These are phyloP conservation scores for Catagonus wagneri DNA, from an alignment of 2,113 vertebrate species.

Conservation along the genomic window DNA sequence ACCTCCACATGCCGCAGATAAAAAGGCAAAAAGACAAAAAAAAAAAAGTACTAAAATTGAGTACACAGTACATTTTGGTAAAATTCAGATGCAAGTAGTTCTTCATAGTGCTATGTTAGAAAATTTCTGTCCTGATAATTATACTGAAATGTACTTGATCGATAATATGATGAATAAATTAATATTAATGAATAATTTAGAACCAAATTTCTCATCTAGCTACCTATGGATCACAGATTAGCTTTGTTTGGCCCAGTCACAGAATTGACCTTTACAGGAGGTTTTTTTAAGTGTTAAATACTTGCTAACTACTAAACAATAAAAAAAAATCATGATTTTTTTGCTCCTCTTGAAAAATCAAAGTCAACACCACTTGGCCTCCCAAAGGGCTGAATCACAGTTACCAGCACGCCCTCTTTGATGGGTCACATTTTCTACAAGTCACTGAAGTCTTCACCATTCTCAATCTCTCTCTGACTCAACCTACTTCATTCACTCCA, in stretches of 20 bases:
- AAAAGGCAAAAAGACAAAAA: too few relatives aligned
- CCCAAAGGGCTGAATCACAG: neutral
- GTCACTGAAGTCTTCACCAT: neutral
- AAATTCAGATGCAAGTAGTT: neutral
- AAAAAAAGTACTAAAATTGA: constrained; percentile 21
- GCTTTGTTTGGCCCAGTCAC: neutral
- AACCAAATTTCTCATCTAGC: constrained; percentile 5
- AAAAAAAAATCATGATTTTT: neutral
- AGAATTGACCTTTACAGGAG: neutral
- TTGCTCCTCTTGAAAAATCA: neutral
- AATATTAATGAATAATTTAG: constrained; percentile 41
- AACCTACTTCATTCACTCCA: neutral
- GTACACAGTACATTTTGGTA: constrained; percentile 14
- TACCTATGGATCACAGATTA: neutral
- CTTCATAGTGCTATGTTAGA: neutral
- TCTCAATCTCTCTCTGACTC: neutral
- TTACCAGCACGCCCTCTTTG: neutral
- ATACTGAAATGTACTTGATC: constrained; percentile 16
- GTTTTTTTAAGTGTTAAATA: neutral
- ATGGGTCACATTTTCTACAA: neutral
- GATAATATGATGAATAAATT: neutral
- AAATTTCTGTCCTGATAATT: neutral
- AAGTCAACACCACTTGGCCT: neutral
- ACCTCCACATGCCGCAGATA: too few relatives aligned
- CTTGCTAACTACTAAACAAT: constrained; percentile 3